phyloP scores from a whole-genome alignment of 2,888 invertebrate genomes.

The Cyclophora punctaria region DNA sequence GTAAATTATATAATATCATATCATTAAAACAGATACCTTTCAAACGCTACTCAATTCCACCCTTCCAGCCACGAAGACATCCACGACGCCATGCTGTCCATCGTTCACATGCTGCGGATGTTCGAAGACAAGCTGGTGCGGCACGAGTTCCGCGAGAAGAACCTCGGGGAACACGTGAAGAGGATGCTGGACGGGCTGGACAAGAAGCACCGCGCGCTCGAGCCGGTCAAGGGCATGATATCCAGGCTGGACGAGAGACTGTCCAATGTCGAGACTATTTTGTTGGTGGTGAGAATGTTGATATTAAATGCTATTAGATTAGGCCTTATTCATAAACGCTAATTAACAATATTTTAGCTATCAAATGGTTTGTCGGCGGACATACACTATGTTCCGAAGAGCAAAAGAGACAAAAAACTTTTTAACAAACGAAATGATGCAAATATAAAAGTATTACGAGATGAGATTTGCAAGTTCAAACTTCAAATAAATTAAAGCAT shows the following conservation, averaged over 20 bases:
- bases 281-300: slow-evolving; percentile 75
- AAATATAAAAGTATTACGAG: neutral
- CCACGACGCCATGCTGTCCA: slow-evolving; percentile 84
- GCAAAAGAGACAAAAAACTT: too few species aligned
- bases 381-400: too few species aligned
- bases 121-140: slow-evolving; percentile 89
- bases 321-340: too few species aligned
- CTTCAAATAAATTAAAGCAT: too few species aligned
- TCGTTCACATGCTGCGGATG: slow-evolving; percentile 85
- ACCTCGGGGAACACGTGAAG: slow-evolving; percentile 85
- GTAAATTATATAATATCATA: too few species aligned
- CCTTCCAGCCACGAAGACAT: slow-evolving; percentile 80
- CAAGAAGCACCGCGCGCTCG: slow-evolving; percentile 81
- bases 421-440: neutral
- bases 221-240: slow-evolving; percentile 81
- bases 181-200: slow-evolving; percentile 81
- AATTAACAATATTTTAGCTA: too few species aligned
- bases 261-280: slow-evolving; percentile 83
- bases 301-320: too few species aligned
- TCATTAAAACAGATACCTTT: neutral
- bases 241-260: slow-evolving; percentile 83
- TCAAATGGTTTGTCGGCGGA: too few species aligned
- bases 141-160: slow-evolving; percentile 87
- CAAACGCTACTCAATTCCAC: slow-evolving; percentile 40
- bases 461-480: too few species aligned